Percentiles rank a stretch among this genome's conserved stretches.
Conservation (phyloP, 2,113 vertebrate species). For the Puffinus mauretanicus region DNA sequence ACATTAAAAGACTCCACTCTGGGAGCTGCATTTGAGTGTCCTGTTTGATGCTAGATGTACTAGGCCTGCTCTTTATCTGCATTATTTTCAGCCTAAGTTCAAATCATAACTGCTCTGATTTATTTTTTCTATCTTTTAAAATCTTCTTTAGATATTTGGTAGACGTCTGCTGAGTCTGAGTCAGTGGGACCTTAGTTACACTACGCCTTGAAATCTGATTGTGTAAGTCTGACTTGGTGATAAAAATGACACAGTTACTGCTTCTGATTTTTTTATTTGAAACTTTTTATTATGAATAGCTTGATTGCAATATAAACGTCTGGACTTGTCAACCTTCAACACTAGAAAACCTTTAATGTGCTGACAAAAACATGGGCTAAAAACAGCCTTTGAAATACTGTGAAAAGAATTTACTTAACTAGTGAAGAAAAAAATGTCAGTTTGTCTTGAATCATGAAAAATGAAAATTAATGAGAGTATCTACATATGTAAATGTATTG, state of each 20-base stretch:
- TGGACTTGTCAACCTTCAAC: conserved; percentile 14
- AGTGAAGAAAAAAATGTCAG: background rate
- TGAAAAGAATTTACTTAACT: conserved; percentile 17
- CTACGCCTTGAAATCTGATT: background rate
- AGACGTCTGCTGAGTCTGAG: background rate
- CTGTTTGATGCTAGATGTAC: background rate
- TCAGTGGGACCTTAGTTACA: background rate
- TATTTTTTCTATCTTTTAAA: background rate
- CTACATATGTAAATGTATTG: conserved; percentile 21
- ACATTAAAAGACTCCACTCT: background rate
- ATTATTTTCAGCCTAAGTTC: background rate
- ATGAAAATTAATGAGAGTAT: conserved; percentile 40
- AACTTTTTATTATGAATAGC: background rate
- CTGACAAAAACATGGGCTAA: background rate
- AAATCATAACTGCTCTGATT: background rate
- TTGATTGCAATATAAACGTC: background rate
- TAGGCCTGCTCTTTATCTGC: background rate
- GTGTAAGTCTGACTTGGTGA: background rate
- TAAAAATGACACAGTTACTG: background rate
- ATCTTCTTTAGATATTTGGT: background rate
- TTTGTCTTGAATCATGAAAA: conserved; percentile 15
- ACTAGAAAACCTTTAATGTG: background rate
- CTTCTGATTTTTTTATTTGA: background rate
- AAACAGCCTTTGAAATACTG: conserved; percentile 9
- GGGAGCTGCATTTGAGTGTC: background rate